Conservation (phyloP, 2,888 invertebrate genomes). For the Nomada goodeniana region DNA sequence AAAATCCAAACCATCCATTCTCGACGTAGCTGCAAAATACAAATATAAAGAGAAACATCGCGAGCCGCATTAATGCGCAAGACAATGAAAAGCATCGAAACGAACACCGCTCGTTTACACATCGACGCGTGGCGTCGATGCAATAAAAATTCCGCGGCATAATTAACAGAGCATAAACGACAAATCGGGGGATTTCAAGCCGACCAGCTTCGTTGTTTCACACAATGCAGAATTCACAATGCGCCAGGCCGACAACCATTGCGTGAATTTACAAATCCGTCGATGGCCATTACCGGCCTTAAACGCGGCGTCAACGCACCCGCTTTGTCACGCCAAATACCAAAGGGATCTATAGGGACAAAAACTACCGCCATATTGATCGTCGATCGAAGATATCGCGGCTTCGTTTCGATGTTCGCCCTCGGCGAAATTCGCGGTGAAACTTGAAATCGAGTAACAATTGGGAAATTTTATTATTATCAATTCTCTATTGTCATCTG, state of each 20-base stretch:
- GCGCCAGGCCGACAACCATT: constrained; percentile 53
- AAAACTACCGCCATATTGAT: constrained; percentile 14
- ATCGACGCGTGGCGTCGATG: background rate
- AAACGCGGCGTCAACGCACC: constrained; percentile 44
- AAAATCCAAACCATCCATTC: too few species aligned
- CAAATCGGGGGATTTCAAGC: constrained; percentile 52
- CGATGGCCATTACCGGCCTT: constrained; percentile 54
- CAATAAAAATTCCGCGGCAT: constrained; percentile 20
- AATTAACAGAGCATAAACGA: constrained; percentile 30
- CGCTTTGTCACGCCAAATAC: constrained; percentile 29
- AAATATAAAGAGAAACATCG: too few species aligned
- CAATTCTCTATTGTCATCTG: too few species aligned
- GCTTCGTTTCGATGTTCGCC: too few species aligned
- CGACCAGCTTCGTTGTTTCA: constrained; percentile 41
- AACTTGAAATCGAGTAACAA: too few species aligned
- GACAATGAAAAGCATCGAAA: background rate
- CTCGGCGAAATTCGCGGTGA: too few species aligned
- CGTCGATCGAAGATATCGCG: background rate
- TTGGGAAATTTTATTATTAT: too few species aligned
- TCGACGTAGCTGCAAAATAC: too few species aligned
- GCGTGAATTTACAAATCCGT: constrained; percentile 67
- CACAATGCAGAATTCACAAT: constrained; percentile 48
- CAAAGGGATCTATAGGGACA: constrained; percentile 18
- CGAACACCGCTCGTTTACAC: background rate
- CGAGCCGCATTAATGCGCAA: too few species aligned